Evolutionary conservation across 1,140 invertebrate genomes (phyloP).

Genomic region (Acromyrmex charruanus): DNA sequence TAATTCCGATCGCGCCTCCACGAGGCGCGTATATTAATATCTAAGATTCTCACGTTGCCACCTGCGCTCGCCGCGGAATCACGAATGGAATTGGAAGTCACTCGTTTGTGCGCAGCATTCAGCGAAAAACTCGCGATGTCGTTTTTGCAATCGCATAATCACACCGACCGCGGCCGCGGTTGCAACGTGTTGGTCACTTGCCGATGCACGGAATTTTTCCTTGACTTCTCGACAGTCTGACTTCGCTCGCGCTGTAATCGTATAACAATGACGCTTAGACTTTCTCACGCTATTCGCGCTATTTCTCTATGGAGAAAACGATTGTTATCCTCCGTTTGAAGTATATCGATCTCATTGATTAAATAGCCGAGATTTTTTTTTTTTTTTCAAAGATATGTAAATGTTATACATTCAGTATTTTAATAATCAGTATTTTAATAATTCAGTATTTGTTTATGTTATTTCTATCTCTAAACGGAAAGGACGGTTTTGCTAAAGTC

Average conservation of each 20-base stretch:
- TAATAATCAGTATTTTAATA: no score
- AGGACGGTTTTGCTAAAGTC: no score
- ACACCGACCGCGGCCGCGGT: not conserved
- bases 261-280: slow-evolving; percentile 34
- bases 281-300: slow-evolving; percentile 28
- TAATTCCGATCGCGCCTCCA: slow-evolving; percentile 16
- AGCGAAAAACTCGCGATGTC: slow-evolving; percentile 25
- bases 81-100: slow-evolving; percentile 19
- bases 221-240: slow-evolving; percentile 37
- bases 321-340: not conserved
- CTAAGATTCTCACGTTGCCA: slow-evolving; percentile 22
- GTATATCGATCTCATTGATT: slow-evolving; percentile 7
- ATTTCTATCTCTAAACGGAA: no score
- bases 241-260: slow-evolving; percentile 38
- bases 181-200: slow-evolving; percentile 12
- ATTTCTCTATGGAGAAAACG: not conserved
- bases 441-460: no score
- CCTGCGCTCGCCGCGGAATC: not conserved
- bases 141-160: slow-evolving; percentile 55
- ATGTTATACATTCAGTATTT: not conserved
- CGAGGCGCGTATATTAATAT: slow-evolving; percentile 18
- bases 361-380: slow-evolving; percentile 9
- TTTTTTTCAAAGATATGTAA: not conserved
- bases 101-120: not conserved
- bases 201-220: slow-evolving; percentile 66